Conservation (phyloP, 1,140 invertebrate species). For the Homalodisca vitripennis region DNA sequence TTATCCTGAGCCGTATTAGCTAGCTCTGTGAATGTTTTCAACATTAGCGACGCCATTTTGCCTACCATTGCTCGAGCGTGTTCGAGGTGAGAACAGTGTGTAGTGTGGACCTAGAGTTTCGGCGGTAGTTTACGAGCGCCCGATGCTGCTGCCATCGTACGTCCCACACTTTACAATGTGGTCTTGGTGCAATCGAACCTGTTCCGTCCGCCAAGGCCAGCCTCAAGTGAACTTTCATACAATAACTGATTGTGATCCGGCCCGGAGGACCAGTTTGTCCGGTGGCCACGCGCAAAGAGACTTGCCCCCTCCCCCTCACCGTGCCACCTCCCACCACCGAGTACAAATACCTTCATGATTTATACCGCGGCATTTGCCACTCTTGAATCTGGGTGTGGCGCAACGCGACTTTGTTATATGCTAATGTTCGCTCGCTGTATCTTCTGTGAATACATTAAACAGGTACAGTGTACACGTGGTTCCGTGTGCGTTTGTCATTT, state of each 20-base stretch:
- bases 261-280: slow-evolving; percentile 23
- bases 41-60: too few species aligned
- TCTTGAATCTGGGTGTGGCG: slow-evolving; percentile 15
- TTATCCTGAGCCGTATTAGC: too few species aligned
- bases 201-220: slow-evolving; percentile 9
- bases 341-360: slow-evolving; percentile 12
- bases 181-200: slow-evolving; percentile 9
- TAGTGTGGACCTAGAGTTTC: too few species aligned
- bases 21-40: too few species aligned
- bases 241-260: slow-evolving; percentile 26
- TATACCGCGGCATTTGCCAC: slow-evolving; percentile 12
- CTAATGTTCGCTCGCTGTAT: slow-evolving; percentile 5
- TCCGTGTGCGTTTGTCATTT: background rate
- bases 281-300: slow-evolving; percentile 23
- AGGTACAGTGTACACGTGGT: background rate
- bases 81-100: background rate
- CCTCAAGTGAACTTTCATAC: slow-evolving; percentile 24
- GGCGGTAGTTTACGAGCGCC: background rate
- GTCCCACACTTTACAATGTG: slow-evolving; percentile 10
- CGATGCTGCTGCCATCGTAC: slow-evolving; percentile 1
- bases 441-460: slow-evolving; percentile 11
- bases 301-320: too few species aligned
- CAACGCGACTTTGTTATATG: too few species aligned
- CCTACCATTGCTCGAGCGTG: too few species aligned
- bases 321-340: background rate